These are phyloP conservation scores for Ligdia adustata DNA, from an alignment of 2,888 invertebrate genomes.

Conservation along the genomic window DNA sequence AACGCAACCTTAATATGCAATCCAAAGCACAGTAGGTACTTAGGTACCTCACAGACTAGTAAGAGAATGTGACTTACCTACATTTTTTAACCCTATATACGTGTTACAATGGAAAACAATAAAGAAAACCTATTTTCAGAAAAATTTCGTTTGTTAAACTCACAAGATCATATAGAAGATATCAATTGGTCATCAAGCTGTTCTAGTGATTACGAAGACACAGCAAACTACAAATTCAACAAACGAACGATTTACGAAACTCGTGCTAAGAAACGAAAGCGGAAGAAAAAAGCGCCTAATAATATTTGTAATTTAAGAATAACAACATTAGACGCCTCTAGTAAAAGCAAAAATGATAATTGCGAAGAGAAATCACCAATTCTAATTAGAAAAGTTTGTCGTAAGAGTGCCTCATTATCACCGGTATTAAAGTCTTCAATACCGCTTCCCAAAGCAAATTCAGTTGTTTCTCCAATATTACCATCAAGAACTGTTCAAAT, in stretches of 20 bases:
- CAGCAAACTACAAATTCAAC: constrained; percentile 28
- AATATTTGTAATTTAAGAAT: constrained; percentile 63
- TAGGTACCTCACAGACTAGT: too few species aligned
- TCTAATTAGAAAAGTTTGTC: constrained; percentile 30
- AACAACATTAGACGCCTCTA: constrained; percentile 47
- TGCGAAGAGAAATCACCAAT: constrained; percentile 46
- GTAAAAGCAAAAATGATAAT: constrained; percentile 30
- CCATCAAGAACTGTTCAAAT: constrained; percentile 23
- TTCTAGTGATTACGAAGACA: constrained; percentile 65
- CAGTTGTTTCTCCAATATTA: constrained; percentile 51
- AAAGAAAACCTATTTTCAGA: constrained; percentile 57
- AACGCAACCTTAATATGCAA: too few species aligned
- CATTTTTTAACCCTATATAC: too few species aligned
- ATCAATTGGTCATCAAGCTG: constrained; percentile 72
- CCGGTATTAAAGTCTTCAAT: constrained; percentile 44
- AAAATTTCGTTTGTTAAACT: constrained; percentile 63
- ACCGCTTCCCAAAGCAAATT: constrained; percentile 23
- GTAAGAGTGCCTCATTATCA: constrained; percentile 30
- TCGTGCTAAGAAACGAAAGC: constrained; percentile 58
- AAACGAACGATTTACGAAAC: neutral
- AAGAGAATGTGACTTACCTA: too few species aligned
- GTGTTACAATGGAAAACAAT: constrained; percentile 50
- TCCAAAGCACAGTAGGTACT: too few species aligned
- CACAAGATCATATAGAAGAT: constrained; percentile 63
- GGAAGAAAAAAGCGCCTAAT: constrained; percentile 51